These are phyloP conservation scores for Ceratoteleas bidentatus DNA, from an alignment of 1,140 invertebrate species.

Conservation along the genomic window DNA sequence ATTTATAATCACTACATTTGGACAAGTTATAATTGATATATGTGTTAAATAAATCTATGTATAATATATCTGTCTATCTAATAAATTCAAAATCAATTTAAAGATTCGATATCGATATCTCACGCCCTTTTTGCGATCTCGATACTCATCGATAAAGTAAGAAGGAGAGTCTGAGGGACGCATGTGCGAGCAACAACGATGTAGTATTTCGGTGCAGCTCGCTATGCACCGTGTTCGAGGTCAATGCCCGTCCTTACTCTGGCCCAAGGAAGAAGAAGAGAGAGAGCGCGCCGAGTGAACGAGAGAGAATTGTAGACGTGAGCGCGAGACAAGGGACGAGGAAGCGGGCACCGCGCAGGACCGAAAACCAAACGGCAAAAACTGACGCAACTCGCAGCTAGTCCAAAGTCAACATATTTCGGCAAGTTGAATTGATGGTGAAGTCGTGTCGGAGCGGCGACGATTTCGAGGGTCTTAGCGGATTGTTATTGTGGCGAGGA, in stretches of 20 bases:
- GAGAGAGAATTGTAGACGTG: slow-evolving; percentile 56
- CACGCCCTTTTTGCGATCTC: slow-evolving; percentile 60
- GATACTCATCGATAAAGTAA: slow-evolving; percentile 65
- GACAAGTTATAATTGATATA: not conserved
- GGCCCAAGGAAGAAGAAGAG: slow-evolving; percentile 76
- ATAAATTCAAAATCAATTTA: slow-evolving; percentile 4
- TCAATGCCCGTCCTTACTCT: slow-evolving; percentile 82
- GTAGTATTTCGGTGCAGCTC: slow-evolving; percentile 80
- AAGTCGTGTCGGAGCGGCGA: not conserved
- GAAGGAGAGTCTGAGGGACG: slow-evolving; percentile 68
- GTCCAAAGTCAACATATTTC: slow-evolving; percentile 45
- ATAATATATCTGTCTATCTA: not conserved
- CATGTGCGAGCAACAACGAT: slow-evolving; percentile 78
- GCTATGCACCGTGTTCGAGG: slow-evolving; percentile 78
- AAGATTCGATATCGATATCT: slow-evolving; percentile 34
- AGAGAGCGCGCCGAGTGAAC: slow-evolving; percentile 31
- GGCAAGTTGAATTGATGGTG: slow-evolving; percentile 32
- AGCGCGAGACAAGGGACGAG: slow-evolving; percentile 70
- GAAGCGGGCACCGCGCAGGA: slow-evolving; percentile 65
- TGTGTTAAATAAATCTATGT: not conserved
- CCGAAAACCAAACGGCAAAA: slow-evolving; percentile 60
- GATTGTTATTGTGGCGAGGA: not conserved
- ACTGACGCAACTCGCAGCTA: slow-evolving; percentile 31
- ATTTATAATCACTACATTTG: not conserved
- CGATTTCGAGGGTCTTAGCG: not conserved